These are phyloP conservation scores for Aphaenogaster ashmeadi DNA, from an alignment of 1,140 invertebrate species.

Conservation along the genomic window DNA sequence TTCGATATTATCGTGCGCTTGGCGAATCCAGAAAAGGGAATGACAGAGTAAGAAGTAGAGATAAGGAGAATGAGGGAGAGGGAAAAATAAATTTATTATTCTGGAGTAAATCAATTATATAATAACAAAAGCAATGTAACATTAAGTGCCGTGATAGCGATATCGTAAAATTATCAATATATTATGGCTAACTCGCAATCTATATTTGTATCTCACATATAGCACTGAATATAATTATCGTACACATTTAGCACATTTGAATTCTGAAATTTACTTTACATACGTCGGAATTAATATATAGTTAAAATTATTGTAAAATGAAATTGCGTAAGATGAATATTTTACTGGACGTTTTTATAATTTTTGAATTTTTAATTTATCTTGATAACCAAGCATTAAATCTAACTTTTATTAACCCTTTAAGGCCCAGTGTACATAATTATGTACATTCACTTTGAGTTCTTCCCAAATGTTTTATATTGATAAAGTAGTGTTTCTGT, in stretches of 20 bases:
- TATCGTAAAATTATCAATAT: neutral
- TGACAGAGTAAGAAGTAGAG: neutral
- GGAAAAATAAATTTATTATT: constrained; percentile 22
- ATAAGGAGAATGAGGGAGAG: neutral
- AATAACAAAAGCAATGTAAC: neutral
- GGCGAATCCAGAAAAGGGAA: constrained; percentile 7
- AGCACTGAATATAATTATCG: neutral
- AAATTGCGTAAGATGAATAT: neutral
- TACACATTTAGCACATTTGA: neutral
- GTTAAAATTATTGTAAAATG: neutral
- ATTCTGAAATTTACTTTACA: neutral
- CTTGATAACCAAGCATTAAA: neutral
- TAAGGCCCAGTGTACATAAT: too few relatives aligned
- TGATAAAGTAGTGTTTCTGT: too few relatives aligned
- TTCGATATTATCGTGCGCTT: constrained; percentile 21
- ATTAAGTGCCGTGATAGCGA: neutral
- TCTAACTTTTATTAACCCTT: neutral
- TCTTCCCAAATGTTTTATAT: too few relatives aligned
- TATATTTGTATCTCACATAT: neutral
- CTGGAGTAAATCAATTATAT: neutral
- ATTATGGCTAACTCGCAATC: neutral
- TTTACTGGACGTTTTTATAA: neutral
- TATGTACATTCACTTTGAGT: too few relatives aligned
- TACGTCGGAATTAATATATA: neutral
- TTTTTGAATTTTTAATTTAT: neutral